These are phyloP conservation scores for Drosophila pallidifrons DNA, from an alignment of 1,140 invertebrate species.

Conservation along the genomic window DNA sequence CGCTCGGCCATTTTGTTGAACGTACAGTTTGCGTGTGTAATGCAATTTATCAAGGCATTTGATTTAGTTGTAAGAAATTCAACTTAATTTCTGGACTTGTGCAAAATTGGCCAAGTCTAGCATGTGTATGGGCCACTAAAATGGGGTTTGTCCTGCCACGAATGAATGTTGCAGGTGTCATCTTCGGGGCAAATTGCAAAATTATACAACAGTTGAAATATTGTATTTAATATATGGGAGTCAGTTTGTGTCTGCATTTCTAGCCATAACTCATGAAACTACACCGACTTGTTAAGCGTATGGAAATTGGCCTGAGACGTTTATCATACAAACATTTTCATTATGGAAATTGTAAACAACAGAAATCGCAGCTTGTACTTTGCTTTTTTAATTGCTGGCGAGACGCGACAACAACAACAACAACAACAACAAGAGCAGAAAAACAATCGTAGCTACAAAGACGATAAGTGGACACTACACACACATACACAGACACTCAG, in stretches of 20 bases:
- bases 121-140: constrained; percentile 1
- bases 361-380: constrained; percentile 5
- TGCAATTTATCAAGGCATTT: constrained; percentile 79
- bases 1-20: constrained; percentile 73
- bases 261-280: neutral
- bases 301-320: neutral
- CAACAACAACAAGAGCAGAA: neutral
- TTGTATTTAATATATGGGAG: neutral
- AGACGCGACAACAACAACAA: constrained; percentile 43
- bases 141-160: neutral
- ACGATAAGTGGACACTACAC: constrained; percentile 4
- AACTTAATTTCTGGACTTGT: constrained; percentile 51
- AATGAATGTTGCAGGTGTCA: constrained; percentile 11
- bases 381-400: constrained; percentile 59
- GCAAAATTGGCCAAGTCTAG: constrained; percentile 17
- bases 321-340: neutral
- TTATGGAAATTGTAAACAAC: constrained; percentile 5
- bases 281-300: neutral
- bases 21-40: constrained; percentile 70
- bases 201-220: neutral
- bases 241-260: neutral
- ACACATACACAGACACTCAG: neutral
- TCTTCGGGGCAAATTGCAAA: neutral
- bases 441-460: constrained; percentile 1
- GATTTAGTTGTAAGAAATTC: constrained; percentile 78